phyloP scores from a whole-genome alignment of 2,113 vertebrate genomes.

The Gallinago jamesoni region DNA sequence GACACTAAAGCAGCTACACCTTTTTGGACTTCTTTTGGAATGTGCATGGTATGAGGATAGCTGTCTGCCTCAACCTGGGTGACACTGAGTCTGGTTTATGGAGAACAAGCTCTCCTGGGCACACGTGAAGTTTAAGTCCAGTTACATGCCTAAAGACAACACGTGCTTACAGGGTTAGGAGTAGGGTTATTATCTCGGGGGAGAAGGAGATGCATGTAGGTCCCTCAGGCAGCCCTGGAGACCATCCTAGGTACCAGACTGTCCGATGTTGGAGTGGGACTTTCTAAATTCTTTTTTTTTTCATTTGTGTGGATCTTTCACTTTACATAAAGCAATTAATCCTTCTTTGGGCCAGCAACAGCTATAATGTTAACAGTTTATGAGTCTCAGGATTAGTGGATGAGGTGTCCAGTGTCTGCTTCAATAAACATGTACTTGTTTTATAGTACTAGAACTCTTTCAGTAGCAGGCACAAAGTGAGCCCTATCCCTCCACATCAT shows the following conservation, averaged over 20 bases:
- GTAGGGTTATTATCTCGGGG: not conserved
- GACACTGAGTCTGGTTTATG: not conserved
- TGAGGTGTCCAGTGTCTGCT: not conserved
- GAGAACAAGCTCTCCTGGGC: not conserved
- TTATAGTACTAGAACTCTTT: not conserved
- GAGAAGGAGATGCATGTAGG: not conserved
- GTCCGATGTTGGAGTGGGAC: not conserved
- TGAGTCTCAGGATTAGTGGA: not conserved
- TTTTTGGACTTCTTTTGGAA: not conserved
- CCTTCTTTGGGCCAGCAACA: not conserved
- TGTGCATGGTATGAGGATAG: not conserved
- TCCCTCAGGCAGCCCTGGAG: not conserved
- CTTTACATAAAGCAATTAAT: not conserved
- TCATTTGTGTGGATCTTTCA: not conserved
- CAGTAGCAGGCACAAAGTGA: not conserved
- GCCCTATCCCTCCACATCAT: not conserved
- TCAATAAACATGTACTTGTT: not conserved
- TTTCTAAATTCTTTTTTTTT: not conserved
- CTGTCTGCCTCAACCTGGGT: not conserved
- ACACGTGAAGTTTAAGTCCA: not conserved
- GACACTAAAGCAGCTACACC: not conserved
- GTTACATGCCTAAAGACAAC: not conserved
- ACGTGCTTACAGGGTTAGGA: rapidly evolving
- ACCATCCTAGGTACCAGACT: not conserved
- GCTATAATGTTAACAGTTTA: not conserved